Base-by-base conservation (phyloP, 1,140 invertebrate species). In the Apis mellifera region DNA sequence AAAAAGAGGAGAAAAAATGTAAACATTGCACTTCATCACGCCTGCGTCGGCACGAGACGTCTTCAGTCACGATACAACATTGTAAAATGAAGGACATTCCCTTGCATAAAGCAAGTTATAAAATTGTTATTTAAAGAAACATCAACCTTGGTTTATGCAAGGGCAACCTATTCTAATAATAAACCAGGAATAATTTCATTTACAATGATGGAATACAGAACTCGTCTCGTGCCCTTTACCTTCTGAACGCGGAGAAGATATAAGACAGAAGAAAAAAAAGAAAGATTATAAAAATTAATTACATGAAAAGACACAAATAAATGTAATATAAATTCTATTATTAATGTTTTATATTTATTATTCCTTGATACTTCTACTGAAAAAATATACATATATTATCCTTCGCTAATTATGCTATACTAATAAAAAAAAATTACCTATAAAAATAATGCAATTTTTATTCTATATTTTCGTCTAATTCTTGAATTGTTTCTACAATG, bases 261-360 rank as follows among this genome's bases (percentile, higher is more conserved):
- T 60, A 50, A 69, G 42, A 54, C 54, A 55, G 26, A 79, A 86
- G n/a, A 55, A 59, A 62, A 60, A 26, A 64, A 70, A 70, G 55
- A 76, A 83, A 88, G 83, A 89, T 87, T 85, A 83, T 89, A 86
- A 90, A 65, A 79, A 90, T 87, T 77, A 90, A 86, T 88, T 90
- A 86, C 85, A 89, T 72, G 72, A 93, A 90, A 89, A 91, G 89
- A 92, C 89, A 91, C 85, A 86, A 93, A 92, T 92, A 93, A 94
- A 93, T 93, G 92, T 94, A 94, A 93, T 94, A 92, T 93, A 94
- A 93, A 94, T 93, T 94, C 91, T 91, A 91, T 91, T 89, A 90
- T 26, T 21, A 32, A 17, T 12, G 50, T 69, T 68, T 66, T n/a
- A 52, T 3, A 48, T 75, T 81, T 81, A 76, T 82, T 66, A 48